Evolutionary conservation across 2,797 vertebrate species (phyloP).

Genomic region (Acanthurus lineatus): DNA sequence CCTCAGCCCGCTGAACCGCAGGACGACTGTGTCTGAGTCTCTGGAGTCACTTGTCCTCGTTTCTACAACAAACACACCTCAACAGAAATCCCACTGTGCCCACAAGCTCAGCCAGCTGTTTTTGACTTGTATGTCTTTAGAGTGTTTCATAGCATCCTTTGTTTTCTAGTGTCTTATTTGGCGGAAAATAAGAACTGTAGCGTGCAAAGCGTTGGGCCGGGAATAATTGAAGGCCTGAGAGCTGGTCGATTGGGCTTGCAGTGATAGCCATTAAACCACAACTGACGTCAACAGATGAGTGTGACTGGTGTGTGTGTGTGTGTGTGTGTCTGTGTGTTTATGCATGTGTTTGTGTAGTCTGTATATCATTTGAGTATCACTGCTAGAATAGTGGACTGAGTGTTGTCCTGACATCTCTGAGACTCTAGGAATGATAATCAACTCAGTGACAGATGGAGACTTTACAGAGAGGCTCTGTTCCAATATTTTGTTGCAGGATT

Average conservation of each 20-base stretch:
- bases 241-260: conserved; percentile 62
- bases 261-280: conserved; percentile 72
- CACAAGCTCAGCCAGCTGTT: conserved; percentile 49
- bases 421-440: conserved; percentile 60
- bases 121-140: conserved; percentile 44
- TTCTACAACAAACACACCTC: conserved; percentile 61
- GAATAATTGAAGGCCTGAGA: conserved; percentile 70
- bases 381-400: conserved; percentile 56
- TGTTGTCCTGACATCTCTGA: conserved; percentile 56
- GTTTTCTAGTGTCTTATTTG: conserved; percentile 46
- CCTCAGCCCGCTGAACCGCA: conserved; percentile 48
- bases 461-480: conserved; percentile 38
- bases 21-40: conserved; percentile 22
- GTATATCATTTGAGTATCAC: conserved; percentile 45
- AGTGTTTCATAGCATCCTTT: conserved; percentile 42
- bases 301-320: conserved; percentile 64
- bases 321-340: conserved; percentile 60
- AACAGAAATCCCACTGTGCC: conserved; percentile 50
- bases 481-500: conserved; percentile 27
- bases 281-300: conserved; percentile 76
- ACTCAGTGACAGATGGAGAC: conserved; percentile 31
- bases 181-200: conserved; percentile 55
- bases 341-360: conserved; percentile 54
- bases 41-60: conserved; percentile 30
- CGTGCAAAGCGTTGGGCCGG: conserved; percentile 26